phyloP scores from a whole-genome alignment of 2,888 invertebrate species.

The Ophion ventricosus region DNA sequence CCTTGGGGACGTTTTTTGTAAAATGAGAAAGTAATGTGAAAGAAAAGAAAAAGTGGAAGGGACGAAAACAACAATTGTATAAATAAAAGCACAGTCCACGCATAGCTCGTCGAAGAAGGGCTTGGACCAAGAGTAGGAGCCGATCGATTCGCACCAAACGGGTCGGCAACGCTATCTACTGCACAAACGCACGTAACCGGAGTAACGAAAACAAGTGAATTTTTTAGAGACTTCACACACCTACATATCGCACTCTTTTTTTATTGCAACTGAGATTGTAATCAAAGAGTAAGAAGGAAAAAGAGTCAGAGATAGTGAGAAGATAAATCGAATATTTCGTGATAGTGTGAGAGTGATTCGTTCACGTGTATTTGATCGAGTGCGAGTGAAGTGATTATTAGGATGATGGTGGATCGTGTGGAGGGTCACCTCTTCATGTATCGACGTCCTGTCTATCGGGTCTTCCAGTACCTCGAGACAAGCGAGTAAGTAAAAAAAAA shows the following conservation, averaged over 20 bases:
- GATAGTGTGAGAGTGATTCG: constrained; percentile 24
- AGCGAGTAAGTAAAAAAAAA: constrained; percentile 86
- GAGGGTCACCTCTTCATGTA: constrained; percentile 91
- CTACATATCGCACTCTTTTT: constrained; percentile 8
- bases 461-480: constrained; percentile 92
- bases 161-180: constrained; percentile 3
- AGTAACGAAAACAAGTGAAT: constrained; percentile 9
- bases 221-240: background rate
- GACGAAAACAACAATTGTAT: background rate
- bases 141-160: constrained; percentile 58
- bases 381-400: constrained; percentile 80
- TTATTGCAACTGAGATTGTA: background rate
- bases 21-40: background rate
- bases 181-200: constrained; percentile 32
- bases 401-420: constrained; percentile 89
- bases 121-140: constrained; percentile 21
- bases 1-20: constrained; percentile 30
- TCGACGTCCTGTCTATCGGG: constrained; percentile 91
- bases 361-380: constrained; percentile 36
- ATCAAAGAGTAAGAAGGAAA: background rate
- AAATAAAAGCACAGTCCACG: background rate
- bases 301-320: background rate
- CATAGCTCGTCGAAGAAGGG: background rate
- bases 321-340: background rate
- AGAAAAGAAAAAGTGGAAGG: background rate